A percentile compares a stretch with the other conserved stretches of the same genome.
Conservation (phyloP, 2,888 invertebrate genomes). For the Lymantria monacha region DNA sequence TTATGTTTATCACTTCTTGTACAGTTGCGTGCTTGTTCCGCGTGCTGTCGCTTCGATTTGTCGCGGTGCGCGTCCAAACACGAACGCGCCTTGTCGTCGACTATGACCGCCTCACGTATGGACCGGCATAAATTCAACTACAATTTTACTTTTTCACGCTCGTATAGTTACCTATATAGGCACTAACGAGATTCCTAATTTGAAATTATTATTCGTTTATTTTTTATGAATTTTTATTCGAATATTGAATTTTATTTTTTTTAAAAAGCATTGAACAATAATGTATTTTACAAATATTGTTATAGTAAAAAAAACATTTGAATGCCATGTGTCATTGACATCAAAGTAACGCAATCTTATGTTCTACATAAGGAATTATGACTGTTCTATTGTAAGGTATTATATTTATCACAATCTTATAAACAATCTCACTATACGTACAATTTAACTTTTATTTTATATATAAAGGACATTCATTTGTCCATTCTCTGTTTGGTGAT, state of each 20-base stretch:
- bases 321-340: background rate
- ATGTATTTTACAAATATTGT: background rate
- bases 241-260: background rate
- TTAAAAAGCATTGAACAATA: background rate
- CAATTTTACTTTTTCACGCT: conserved; percentile 46
- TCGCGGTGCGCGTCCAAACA: conserved; percentile 55
- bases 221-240: conserved; percentile 9
- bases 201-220: conserved; percentile 20
- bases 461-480: too few relatives aligned
- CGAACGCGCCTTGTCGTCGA: conserved; percentile 59
- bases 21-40: conserved; percentile 43
- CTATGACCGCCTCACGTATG: conserved; percentile 49
- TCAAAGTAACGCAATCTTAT: background rate
- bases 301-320: background rate
- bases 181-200: conserved; percentile 29
- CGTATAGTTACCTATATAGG: conserved; percentile 27
- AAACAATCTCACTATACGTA: too few relatives aligned
- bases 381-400: too few relatives aligned
- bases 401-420: too few relatives aligned
- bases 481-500: too few relatives aligned
- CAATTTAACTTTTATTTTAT: too few relatives aligned
- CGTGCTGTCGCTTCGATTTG: conserved; percentile 48
- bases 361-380: background rate
- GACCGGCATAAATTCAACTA: conserved; percentile 47
- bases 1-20: conserved; percentile 33